Base-by-base conservation (phyloP, 2,888 invertebrate species). In the Eurytoma adleriae region DNA sequence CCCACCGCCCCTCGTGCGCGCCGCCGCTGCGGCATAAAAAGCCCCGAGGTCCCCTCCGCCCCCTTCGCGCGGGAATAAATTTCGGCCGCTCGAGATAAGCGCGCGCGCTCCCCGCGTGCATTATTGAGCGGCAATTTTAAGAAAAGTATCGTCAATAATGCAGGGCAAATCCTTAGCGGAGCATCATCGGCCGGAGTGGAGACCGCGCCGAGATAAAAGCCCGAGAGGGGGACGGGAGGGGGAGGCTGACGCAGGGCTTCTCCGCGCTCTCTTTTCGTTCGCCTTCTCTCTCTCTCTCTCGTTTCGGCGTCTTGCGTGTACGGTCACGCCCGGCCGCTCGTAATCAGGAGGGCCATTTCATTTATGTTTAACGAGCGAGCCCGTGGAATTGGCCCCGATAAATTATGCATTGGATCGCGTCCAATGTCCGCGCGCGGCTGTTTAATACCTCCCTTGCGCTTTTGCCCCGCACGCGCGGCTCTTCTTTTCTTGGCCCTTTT, bases 341-440 rank as follows among this genome's bases (percentile, higher is more conserved):
- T 84, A 87, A 87, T 87, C 85, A 85, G 85, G 85, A 85, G 84
- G 86, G 83, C 83, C 82, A 82, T 87, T 85, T 84, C 84, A 83
- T 85, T 86, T 84, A 83, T 85, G 84, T 86, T 85, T 85, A 84
- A 86, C 84, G 84, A 84, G 83, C 68, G 62, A 64, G 73, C 79
- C 54, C 73, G 69, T 70, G 70, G 68, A 73, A 81, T 78, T 80
- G 78, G 62, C 78, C 72, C 81, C 78, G 82, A 84, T 85, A 85
- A 85, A 85, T 86, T 85, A 85, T 83, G 84, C 84, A 86, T 86
- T 85, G 85, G 84, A 83, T 56, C 56, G 69, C 56, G 66, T 61
- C 61, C 54, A 79, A 81, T 81, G 84, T 74, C 56, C 40, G 27
- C 20, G 50, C 30, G 3, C n/a, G 27, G 52, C 16, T 54, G 72